Evolutionary conservation across 2,113 vertebrate genomes (phyloP), one percentile per base, ranked within the genome.

Genomic region (Aepyceros melampus): DNA sequence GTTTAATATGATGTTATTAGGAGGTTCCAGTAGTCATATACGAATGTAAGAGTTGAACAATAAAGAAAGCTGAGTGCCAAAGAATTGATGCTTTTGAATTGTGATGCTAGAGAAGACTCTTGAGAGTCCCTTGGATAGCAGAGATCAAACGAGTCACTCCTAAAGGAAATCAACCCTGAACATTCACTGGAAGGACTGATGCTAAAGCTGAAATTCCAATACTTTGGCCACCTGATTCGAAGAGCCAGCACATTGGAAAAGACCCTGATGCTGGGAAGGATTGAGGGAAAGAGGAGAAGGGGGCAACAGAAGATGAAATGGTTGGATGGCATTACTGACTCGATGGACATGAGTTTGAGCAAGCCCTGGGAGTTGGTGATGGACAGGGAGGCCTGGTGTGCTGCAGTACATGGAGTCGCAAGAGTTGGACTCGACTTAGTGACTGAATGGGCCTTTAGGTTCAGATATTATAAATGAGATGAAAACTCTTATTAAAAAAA

Each of bases 51-150:
- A 71, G n/a, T 23, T 71, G n/a, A 71, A 36, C 64, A 19, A 71
- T 71, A 71, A 36, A 36, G n/a, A 71, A 23, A 11, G n/a, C 9
- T 71, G 64, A 71, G 64, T 0, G 1, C n/a, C 0, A 0, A 71
- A 71, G n/a, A 71, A 71, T 21, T 36, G 5, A 36, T 21, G 64
- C 17, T 71, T 71, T 71, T 21, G 19, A 40, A 71, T 6, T 71
- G n/a, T 36, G 19, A 36, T 40, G n/a, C 67, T 71, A 40, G 1
- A 12, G 67, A 71, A 71, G 67, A 12, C 67, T 71, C 67, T 23
- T 23, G 5, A 40, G 10, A 40, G 19, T 71, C n/a, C 19, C 67
- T 71, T 36, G 19, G 67, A 71, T 71, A 71, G 67, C 19, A 23
- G 67, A 71, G 67, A 71, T 71, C n/a, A 23, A 71, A 71, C n/a